Evolutionary conservation across 2,113 vertebrate species (phyloP), one percentile per base, ranked within the genome.

Genomic region (Bucco capensis): DNA sequence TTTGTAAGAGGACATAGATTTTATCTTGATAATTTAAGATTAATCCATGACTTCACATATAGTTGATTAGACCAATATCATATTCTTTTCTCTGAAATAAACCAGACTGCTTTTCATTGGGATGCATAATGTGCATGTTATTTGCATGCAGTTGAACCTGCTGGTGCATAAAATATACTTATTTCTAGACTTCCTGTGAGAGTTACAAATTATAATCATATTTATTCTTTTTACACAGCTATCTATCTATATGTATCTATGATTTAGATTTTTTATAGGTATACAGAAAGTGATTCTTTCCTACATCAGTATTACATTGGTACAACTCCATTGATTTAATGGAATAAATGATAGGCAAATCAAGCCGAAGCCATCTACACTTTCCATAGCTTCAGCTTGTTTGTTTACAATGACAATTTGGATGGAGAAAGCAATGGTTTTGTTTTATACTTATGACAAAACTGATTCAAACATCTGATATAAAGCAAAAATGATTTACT

Each of bases 241-340:
- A n/a, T 10, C 12, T 85, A n/a, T 10, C 44, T 60, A 42, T 51
- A 71, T 1, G 8, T 60, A 57, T 21, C 31, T 66, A 50, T 50
- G 35, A 62, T 77, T 80, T 83, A 46, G 60, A 25, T 19, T 60
- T 88, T 88, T 30, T 50, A 76, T 14, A 76, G 38, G 15, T 84
- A 83, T 31, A 64, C 25, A 76, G 47, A 76, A 86, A 82, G 77
- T 70, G 14, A 44, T 88, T 83, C 27, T 81, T 88, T 80, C 28
- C 46, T 90, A 62, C 25, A 76, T 77, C 53, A 78, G 27, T 38
- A 28, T 93, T 95, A 95, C 94, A 90, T 95, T 94, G 93, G 93
- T 96, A 94, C 91, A 95, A 93, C 90, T 96, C 93, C 58, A 46
- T 89, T 95, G 84, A 86, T 78, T 95, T 90, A 83, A 93, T 95